A percentile compares a stretch with the other conserved stretches of the same genome.
These are phyloP conservation scores for Leptobrachium leishanense DNA, from an alignment of 2,113 vertebrate genomes.

Conservation along the genomic window DNA sequence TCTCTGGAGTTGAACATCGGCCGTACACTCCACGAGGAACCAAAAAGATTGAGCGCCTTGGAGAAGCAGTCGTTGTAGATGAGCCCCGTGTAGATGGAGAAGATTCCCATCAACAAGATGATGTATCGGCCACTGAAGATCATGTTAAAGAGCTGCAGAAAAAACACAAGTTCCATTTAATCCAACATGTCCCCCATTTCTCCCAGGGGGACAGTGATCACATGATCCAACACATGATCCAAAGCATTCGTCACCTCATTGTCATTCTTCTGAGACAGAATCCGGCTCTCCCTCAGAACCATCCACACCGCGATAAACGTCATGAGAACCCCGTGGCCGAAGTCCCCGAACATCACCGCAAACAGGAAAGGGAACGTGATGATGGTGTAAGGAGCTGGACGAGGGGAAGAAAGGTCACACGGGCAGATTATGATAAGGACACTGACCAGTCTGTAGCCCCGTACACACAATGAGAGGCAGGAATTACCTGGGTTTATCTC, in stretches of 20 bases:
- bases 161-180: neutral
- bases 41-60: conserved; percentile 91
- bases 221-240: too few relatives aligned
- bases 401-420: conserved; percentile 1
- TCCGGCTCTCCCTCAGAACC: conserved; percentile 87
- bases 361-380: conserved; percentile 98
- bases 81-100: conserved; percentile 93
- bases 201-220: too few relatives aligned
- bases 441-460: neutral
- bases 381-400: conserved; percentile 90
- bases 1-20: conserved; percentile 80
- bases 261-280: conserved; percentile 91
- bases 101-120: conserved; percentile 94
- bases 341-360: conserved; percentile 97
- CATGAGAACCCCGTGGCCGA: conserved; percentile 92
- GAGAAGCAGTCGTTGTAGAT: conserved; percentile 99
- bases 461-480: neutral
- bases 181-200: too few relatives aligned
- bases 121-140: conserved; percentile 94
- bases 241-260: conserved; percentile 77
- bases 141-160: conserved; percentile 88
- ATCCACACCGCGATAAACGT: conserved; percentile 90
- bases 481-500: conserved; percentile 94
- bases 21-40: conserved; percentile 91
- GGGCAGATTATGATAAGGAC: neutral